A percentile compares a stretch with the other conserved stretches of the same genome.
phyloP scores from a whole-genome alignment of 2,113 vertebrate species.

The Eurystomus gularis region DNA sequence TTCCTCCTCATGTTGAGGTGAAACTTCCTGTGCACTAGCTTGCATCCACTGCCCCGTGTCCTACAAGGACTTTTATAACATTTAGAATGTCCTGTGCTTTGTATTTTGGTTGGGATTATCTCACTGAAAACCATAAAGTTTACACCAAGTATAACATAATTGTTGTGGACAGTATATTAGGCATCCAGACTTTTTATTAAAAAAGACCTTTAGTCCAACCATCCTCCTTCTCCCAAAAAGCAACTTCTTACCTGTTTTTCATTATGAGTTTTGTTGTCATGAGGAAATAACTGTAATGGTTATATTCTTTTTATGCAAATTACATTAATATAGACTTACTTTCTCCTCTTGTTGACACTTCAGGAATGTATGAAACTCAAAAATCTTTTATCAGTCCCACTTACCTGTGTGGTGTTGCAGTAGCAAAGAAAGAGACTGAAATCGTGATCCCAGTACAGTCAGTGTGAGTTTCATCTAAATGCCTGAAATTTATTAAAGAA shows the following conservation, averaged over 20 bases:
- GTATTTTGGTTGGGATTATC: neutral
- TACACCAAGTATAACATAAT: neutral
- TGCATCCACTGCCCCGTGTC: too few relatives aligned
- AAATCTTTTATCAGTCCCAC: neutral
- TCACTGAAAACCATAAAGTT: neutral
- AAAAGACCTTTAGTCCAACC: neutral
- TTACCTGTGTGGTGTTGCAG: neutral
- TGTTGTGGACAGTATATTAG: fast-evolving
- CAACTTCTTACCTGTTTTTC: neutral
- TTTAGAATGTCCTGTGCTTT: neutral
- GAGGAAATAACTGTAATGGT: neutral
- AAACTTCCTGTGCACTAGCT: too few relatives aligned
- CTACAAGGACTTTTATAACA: neutral
- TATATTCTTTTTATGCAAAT: neutral
- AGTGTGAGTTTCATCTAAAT: neutral
- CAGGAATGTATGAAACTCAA: neutral
- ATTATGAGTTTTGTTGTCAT: neutral
- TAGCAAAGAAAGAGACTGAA: neutral
- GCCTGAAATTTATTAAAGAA: neutral
- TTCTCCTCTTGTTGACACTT: neutral
- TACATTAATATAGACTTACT: neutral
- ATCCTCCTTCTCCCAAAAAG: neutral
- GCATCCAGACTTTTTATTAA: neutral
- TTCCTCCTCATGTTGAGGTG: too few relatives aligned
- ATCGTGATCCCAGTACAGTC: neutral